Base-by-base conservation (phyloP, 2,113 vertebrate genomes). In the Crotalus viridis region DNA sequence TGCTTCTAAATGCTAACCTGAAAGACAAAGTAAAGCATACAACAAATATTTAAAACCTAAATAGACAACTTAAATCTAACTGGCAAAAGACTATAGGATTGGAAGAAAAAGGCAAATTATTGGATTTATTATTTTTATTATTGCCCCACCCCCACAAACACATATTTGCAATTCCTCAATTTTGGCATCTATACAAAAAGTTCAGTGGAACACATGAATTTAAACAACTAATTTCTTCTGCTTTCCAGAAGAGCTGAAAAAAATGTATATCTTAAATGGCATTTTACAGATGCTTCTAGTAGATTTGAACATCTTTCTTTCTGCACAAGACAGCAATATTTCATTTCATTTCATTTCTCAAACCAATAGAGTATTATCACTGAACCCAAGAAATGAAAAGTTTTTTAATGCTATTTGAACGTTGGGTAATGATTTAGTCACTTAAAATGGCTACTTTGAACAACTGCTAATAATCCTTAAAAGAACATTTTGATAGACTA, bases 21-120 rank as follows among this genome's bases (percentile, higher is more conserved):
- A 92, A 22, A 91, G 54, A 46, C 28, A 55, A 93, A 91, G 51
- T 91, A 93, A 94, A 92, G 69, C 43, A 92, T 91, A 56, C 51
- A 89, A 89, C 6, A 43, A 94, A 64, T 55, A 61, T 48, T 92
- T 92, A 10, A 56, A 92, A 52, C 92, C 64, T 57, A 94, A 64
- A 85, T 87, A 94, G 88, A 95, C 54, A 95, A 94, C n/a, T 39
- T 89, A 43, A 87, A 94, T 92, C 26, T 91, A 93, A 54, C 90
- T 15, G 88, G 87, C 54, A 92, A n/a, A 22, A 91, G 33, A 56
- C 61, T 0, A 81, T 93, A 94, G 92, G 28, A 93, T 33, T 89
- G 39, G 87, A 10, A 0, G 24, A 94, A 91, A 90, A 90, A 89
- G 7, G 89, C 12, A 92, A 90, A 89, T 56, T 90, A 88, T 52